Conservation (phyloP, 2,888 invertebrate genomes). For the Xestia xanthographa region DNA sequence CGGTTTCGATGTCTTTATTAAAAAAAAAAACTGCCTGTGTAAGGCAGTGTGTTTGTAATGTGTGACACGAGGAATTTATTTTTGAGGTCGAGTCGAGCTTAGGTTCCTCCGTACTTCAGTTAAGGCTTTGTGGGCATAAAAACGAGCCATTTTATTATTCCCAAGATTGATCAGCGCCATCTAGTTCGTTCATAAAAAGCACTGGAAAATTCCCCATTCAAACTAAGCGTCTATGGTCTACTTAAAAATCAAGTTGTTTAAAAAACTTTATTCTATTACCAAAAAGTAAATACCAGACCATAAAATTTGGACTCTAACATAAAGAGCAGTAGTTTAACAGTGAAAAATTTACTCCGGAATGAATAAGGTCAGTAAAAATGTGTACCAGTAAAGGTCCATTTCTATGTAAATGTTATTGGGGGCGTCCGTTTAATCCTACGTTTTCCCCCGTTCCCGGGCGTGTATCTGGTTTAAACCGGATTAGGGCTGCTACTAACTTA, state of each 20-base stretch:
- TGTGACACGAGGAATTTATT: no score
- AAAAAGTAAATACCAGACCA: constrained; percentile 49
- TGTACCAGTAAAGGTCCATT: constrained; percentile 76
- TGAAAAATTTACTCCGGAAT: constrained; percentile 76
- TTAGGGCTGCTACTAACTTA: constrained; percentile 82
- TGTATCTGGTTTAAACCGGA: constrained; percentile 85
- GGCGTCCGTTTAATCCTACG: constrained; percentile 86
- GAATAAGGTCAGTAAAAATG: constrained; percentile 85
- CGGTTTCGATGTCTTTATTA: not conserved
- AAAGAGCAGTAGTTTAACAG: constrained; percentile 70
- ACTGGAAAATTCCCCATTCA: not conserved
- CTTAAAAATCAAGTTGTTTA: not conserved
- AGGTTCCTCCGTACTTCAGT: no score
- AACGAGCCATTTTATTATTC: no score
- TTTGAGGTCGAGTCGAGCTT: no score
- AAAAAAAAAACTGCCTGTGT: not conserved
- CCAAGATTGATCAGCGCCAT: no score
- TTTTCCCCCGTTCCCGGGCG: constrained; percentile 82
- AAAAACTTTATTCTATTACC: constrained; percentile 46
- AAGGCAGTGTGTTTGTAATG: not conserved
- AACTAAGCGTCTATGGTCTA: not conserved
- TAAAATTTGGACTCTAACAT: constrained; percentile 62
- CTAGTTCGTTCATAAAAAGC: no score
- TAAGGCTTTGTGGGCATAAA: no score
- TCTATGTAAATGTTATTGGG: constrained; percentile 88